Percentiles rank a stretch among this genome's conserved stretches.
These are phyloP conservation scores for Drosophila oshimai DNA, from an alignment of 1,140 invertebrate species.

Conservation along the genomic window DNA sequence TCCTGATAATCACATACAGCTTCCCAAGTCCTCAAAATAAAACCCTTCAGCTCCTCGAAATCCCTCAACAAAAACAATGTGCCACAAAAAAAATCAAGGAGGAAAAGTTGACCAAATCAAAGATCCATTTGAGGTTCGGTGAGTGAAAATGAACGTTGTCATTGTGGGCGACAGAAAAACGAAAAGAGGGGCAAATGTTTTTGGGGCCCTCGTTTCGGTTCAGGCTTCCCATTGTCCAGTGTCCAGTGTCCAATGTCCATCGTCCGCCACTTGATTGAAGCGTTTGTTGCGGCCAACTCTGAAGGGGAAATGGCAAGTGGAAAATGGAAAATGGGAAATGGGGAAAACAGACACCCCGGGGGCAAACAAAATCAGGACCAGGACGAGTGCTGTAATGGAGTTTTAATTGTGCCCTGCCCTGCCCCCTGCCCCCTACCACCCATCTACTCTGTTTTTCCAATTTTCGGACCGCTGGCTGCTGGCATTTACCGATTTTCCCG, in stretches of 20 bases:
- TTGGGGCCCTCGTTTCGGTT: conserved; percentile 13
- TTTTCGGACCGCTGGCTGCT: background rate
- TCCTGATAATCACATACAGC: background rate
- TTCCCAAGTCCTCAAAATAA: background rate
- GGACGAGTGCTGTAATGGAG: conserved; percentile 19
- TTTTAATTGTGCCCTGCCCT: conserved; percentile 16
- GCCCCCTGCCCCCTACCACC: background rate
- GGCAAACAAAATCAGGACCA: conserved; percentile 7
- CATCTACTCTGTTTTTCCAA: background rate
- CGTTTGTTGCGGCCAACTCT: conserved; percentile 30
- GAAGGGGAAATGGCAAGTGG: conserved; percentile 6
- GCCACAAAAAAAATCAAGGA: background rate
- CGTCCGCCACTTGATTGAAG: conserved; percentile 29
- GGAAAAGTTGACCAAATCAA: conserved; percentile 14
- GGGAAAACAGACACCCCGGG: background rate
- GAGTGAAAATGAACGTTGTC: conserved; percentile 37
- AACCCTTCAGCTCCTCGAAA: background rate
- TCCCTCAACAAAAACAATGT: background rate
- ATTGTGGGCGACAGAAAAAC: conserved; percentile 1
- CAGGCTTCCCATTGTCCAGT: conserved; percentile 3
- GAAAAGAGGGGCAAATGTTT: conserved; percentile 11
- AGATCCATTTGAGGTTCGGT: conserved; percentile 15
- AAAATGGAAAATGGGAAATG: background rate
- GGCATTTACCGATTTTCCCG: conserved; percentile 8
- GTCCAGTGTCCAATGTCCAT: too few relatives aligned